These are phyloP conservation scores for Nomada flava DNA, from an alignment of 2,888 invertebrate species.

Conservation along the genomic window DNA sequence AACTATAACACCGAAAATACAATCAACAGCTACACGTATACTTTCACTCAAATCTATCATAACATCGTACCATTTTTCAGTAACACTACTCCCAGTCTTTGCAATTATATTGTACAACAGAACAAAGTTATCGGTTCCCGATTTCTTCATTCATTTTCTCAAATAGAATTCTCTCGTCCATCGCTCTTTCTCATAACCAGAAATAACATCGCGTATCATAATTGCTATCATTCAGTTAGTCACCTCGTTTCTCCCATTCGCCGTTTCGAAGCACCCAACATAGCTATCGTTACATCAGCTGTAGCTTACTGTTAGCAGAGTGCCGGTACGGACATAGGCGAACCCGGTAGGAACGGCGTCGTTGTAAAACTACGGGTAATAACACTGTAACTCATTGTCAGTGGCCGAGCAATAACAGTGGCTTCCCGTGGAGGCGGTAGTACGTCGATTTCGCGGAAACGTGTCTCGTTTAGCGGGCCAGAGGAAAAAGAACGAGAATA, in stretches of 20 bases:
- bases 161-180: no score
- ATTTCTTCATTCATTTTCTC: no score
- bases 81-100: no score
- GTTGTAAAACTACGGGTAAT: slow-evolving; percentile 73
- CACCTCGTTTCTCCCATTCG: slow-evolving; percentile 38
- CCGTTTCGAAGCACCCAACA: slow-evolving; percentile 20
- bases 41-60: no score
- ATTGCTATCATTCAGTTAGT: slow-evolving; percentile 58
- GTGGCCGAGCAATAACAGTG: slow-evolving; percentile 61
- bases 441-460: slow-evolving; percentile 54
- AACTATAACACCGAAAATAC: no score
- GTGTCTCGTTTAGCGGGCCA: slow-evolving; percentile 35
- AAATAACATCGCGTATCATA: slow-evolving; percentile 18
- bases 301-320: slow-evolving; percentile 55
- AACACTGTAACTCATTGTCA: slow-evolving; percentile 72
- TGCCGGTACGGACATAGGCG: slow-evolving; percentile 20
- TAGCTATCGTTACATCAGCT: slow-evolving; percentile 50
- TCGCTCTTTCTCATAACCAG: neutral
- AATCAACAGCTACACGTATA: no score
- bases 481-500: slow-evolving; percentile 28
- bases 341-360: slow-evolving; percentile 73
- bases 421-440: slow-evolving; percentile 63
- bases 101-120: no score
- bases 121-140: no score
- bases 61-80: no score